These are phyloP conservation scores for Laticauda laticaudata DNA, from an alignment of 2,113 vertebrate genomes.

Conservation along the genomic window DNA sequence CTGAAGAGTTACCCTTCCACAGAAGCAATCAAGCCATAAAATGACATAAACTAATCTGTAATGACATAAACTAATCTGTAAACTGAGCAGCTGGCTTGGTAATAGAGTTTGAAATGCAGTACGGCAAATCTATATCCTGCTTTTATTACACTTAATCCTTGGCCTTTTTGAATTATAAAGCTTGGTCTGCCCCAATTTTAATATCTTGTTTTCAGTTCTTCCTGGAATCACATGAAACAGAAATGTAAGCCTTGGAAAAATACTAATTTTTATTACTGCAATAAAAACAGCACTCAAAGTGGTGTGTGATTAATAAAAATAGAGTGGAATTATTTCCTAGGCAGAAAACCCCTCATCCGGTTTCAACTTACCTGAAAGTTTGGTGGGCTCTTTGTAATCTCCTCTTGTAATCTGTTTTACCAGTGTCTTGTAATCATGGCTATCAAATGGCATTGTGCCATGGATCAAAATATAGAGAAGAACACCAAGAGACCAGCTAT, in stretches of 20 bases:
- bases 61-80: neutral
- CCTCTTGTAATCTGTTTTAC: conserved; percentile 91
- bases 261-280: neutral
- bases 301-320: neutral
- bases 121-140: neutral
- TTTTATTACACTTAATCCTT: neutral
- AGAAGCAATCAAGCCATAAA: neutral
- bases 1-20: neutral
- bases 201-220: neutral
- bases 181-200: neutral
- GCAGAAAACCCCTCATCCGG: neutral
- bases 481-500: conserved; percentile 96
- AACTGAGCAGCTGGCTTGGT: neutral
- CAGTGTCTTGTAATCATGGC: conserved; percentile 84
- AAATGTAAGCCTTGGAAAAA: neutral
- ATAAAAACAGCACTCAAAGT: neutral
- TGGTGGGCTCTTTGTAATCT: conserved; percentile 85
- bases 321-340: neutral
- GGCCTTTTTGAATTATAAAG: neutral
- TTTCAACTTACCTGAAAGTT: conserved; percentile 80
- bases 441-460: conserved; percentile 93
- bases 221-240: neutral
- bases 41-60: neutral
- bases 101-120: neutral
- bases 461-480: conserved; percentile 93